A percentile compares a stretch with the other conserved stretches of the same genome.
phyloP scores from a whole-genome alignment of 2,113 vertebrate species.

The Apeltes quadracus region DNA sequence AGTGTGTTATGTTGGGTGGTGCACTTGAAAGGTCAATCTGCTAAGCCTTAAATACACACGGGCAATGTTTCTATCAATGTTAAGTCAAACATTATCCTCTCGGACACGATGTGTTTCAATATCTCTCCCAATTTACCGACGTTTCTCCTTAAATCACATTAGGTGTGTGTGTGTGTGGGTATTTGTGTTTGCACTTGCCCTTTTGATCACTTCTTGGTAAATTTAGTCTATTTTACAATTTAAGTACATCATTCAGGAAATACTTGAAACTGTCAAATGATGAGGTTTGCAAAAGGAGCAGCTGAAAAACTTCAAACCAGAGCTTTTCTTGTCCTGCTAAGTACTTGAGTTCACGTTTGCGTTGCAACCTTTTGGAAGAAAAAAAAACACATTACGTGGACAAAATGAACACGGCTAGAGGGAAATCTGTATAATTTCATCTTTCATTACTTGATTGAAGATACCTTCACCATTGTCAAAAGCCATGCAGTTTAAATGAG shows the following conservation, averaged over 20 bases:
- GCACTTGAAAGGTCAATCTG: conserved; percentile 56
- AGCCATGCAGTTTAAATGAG: not conserved
- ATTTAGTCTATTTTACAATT: conserved; percentile 16
- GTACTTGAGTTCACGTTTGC: not conserved
- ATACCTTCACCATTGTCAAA: not conserved
- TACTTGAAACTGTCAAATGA: conserved; percentile 24
- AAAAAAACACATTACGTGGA: conserved; percentile 1
- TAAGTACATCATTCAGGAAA: conserved; percentile 11
- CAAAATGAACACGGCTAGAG: conserved; percentile 21
- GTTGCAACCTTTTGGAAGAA: conserved; percentile 2
- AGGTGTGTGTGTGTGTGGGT: not conserved
- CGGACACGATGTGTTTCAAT: not conserved
- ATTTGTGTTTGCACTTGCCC: not conserved
- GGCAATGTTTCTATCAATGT: conserved; percentile 5
- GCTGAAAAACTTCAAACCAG: conserved; percentile 27
- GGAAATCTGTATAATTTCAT: conserved; percentile 3
- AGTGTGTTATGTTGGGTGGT: conserved; percentile 43
- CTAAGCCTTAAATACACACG: conserved; percentile 26
- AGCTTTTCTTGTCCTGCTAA: conserved; percentile 1
- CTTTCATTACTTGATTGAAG: not conserved
- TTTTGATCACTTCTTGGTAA: not conserved
- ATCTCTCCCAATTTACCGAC: not conserved
- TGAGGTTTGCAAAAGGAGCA: conserved; percentile 18
- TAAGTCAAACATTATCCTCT: conserved; percentile 18
- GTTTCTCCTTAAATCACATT: not conserved